phyloP scores from a whole-genome alignment of 2,888 invertebrate genomes.

The Drosophila mayaguana region DNA sequence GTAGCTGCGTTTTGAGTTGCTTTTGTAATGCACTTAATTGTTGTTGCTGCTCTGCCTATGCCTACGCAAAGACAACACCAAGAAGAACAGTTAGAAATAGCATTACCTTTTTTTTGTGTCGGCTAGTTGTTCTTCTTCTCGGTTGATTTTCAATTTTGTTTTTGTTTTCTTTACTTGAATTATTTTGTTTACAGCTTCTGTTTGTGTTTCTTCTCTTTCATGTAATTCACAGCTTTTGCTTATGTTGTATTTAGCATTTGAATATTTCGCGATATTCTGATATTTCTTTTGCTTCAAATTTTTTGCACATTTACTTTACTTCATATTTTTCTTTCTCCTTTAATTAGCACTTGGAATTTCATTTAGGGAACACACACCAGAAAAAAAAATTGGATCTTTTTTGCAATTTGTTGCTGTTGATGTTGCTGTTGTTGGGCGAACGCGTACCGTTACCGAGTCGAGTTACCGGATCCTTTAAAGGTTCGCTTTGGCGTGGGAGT shows the following conservation, averaged over 20 bases:
- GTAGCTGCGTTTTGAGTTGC: constrained; percentile 18
- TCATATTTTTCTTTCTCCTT: neutral
- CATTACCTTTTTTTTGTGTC: constrained; percentile 33
- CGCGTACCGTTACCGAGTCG: constrained; percentile 33
- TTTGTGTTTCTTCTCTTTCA: constrained; percentile 27
- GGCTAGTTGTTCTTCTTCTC: constrained; percentile 9
- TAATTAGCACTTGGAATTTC: constrained; percentile 38
- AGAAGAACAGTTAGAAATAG: constrained; percentile 53
- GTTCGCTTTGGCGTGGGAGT: constrained; percentile 47
- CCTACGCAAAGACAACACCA: constrained; percentile 23
- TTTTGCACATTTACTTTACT: constrained; percentile 30
- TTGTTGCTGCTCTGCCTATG: constrained; percentile 8
- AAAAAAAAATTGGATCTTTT: constrained; percentile 44
- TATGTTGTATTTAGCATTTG: constrained; percentile 18
- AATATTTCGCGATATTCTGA: constrained; percentile 16
- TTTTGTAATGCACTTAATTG: constrained; percentile 15
- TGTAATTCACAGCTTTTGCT: constrained; percentile 36
- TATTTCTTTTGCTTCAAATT: constrained; percentile 9
- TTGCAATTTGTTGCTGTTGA: constrained; percentile 26
- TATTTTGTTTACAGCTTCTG: constrained; percentile 14
- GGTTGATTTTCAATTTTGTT: constrained; percentile 10
- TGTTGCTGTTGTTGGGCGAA: constrained; percentile 4
- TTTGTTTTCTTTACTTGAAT: constrained; percentile 6
- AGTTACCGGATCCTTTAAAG: constrained; percentile 21
- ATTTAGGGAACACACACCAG: constrained; percentile 51